phyloP scores from a whole-genome alignment of 2,797 vertebrate genomes.

The Merluccius polli region DNA sequence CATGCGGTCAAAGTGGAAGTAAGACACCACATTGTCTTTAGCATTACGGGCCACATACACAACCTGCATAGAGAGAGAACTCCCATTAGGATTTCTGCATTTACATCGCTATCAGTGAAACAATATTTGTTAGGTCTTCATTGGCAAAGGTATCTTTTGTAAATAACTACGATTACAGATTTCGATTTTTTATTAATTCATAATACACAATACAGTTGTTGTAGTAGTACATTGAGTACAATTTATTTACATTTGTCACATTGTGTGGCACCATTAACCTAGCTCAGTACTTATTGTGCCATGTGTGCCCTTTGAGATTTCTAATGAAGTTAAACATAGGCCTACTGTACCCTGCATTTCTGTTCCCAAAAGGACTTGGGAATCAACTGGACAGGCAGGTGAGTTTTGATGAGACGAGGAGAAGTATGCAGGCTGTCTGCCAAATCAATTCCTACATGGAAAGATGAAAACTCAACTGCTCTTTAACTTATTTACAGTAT shows the following conservation, averaged over 20 bases:
- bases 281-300: neutral
- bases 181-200: neutral
- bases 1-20: slow-evolving; percentile 85
- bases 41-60: slow-evolving; percentile 85
- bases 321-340: neutral
- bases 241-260: neutral
- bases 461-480: neutral
- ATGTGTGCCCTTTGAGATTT: neutral
- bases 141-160: neutral
- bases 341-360: slow-evolving; percentile 61
- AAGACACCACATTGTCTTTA: slow-evolving; percentile 84
- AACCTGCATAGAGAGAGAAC: slow-evolving; percentile 37
- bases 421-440: slow-evolving; percentile 55
- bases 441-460: slow-evolving; percentile 49
- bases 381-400: slow-evolving; percentile 69
- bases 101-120: neutral
- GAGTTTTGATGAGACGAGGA: slow-evolving; percentile 72
- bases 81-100: neutral
- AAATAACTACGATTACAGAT: neutral
- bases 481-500: neutral
- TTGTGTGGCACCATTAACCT: neutral
- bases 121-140: neutral
- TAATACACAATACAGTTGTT: no score
- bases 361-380: slow-evolving; percentile 73
- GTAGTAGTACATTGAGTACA: neutral